phyloP scores from a whole-genome alignment of 2,113 vertebrate species.

The Seriola aureovittata region DNA sequence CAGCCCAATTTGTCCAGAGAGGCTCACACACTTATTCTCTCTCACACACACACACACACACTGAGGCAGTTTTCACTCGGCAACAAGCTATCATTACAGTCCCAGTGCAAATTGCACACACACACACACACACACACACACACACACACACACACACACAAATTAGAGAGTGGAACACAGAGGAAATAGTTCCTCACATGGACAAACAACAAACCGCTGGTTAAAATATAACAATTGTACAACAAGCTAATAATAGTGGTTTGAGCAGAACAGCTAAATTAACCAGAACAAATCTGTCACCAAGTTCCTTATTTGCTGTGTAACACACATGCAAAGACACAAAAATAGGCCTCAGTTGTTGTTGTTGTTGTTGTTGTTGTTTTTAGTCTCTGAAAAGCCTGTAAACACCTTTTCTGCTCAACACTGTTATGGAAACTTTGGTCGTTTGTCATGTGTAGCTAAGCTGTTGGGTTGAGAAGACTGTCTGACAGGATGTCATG shows the following conservation, averaged over 20 bases:
- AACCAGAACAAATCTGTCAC: conserved; percentile 23
- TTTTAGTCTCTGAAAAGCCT: conserved; percentile 4
- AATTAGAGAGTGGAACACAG: conserved; percentile 41
- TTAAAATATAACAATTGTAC: conserved; percentile 41
- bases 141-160: conserved; percentile 24
- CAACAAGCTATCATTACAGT: conserved; percentile 53
- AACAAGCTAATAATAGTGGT: conserved; percentile 56
- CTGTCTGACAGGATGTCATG: conserved; percentile 19
- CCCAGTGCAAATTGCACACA: conserved; percentile 27
- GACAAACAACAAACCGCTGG: conserved; percentile 31
- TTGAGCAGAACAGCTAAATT: conserved; percentile 32
- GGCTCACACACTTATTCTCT: neutral
- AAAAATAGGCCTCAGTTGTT: neutral
- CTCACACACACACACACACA: conserved; percentile 25
- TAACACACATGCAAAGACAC: conserved; percentile 1
- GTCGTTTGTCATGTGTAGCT: conserved; percentile 8
- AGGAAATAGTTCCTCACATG: conserved; percentile 47
- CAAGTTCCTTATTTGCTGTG: conserved; percentile 9
- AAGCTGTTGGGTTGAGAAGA: conserved; percentile 10
- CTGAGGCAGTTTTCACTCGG: conserved; percentile 49
- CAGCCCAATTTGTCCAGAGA: conserved; percentile 59
- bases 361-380: neutral
- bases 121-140: conserved; percentile 21
- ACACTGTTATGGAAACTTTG: neutral
- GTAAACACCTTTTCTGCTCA: neutral